Evolutionary conservation across 2,797 vertebrate species (phyloP), one percentile per base, ranked within the genome.

Genomic region (Eleutherodactylus coqui): DNA sequence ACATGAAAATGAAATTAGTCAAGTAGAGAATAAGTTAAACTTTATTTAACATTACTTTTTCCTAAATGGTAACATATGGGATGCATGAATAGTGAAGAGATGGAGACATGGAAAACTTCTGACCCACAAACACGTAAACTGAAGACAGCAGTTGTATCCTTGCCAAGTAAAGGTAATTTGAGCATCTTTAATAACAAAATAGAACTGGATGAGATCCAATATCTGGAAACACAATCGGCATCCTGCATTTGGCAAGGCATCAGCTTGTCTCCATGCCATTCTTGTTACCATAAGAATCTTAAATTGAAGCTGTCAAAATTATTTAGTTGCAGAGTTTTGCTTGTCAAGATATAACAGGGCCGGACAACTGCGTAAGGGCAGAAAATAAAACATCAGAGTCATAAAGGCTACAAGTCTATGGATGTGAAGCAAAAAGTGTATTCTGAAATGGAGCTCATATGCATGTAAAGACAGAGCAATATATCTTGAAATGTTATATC

Each of bases 141-240:
- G 77, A 87, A 87, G 76, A 87, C 86, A 87, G 86, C 86, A 51
- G 70, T 87, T 84, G 82, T 79, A 76, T 81, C 77, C 75, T 73
- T 87, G 86, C 86, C 86, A 87, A 84, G 86, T 43, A 75, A 80
- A 81, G 82, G 82, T 87, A 87, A 87, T 84, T 73, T 80, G 86
- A 87, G 86, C 58, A 84, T 87, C 86, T 87, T 87, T 84, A 84
- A 87, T 64, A 84, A 84, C 86, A 87, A 87, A 87, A 87, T 84
- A 87, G 86, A 87, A 84, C 86, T 87, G 86, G 86, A 67, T 45
- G 49, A 29, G 51, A 34, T 87, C 86, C 86, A 87, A 69, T 81
- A 80, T 87, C 82, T 84, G 77, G 86, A 84, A 87, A 87, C 82
- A 84, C 82, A 87, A 87, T 87, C 86, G 58, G 55, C 67, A 84